Evolutionary conservation across 2,797 vertebrate genomes (phyloP).

Genomic region (Malacoctenus gilli): DNA sequence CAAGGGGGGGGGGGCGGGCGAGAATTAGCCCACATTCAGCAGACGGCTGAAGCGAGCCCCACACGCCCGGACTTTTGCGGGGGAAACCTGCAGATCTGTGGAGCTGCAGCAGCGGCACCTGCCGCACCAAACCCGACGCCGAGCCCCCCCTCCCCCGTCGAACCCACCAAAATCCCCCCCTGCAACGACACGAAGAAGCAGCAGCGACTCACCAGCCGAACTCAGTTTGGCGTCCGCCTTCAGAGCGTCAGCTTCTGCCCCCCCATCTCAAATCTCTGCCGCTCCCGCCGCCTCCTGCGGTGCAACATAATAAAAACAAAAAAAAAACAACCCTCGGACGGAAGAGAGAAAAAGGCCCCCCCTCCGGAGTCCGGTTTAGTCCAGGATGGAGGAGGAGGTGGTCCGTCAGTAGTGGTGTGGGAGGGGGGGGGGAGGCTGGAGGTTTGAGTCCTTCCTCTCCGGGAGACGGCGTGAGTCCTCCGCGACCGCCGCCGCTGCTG

Average conservation of each 20-base stretch:
- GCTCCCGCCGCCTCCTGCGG: constrained; percentile 27
- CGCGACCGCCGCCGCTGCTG: constrained; percentile 51
- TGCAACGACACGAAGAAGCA: constrained; percentile 9
- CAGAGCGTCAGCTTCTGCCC: constrained; percentile 31
- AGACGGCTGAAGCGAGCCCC: constrained; percentile 59
- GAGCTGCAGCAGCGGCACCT: constrained; percentile 55
- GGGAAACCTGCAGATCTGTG: constrained; percentile 25
- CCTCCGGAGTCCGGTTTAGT: constrained; percentile 40
- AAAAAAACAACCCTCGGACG: no score
- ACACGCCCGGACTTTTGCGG: constrained; percentile 54
- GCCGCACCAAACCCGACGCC: constrained; percentile 14
- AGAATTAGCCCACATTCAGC: constrained; percentile 72
- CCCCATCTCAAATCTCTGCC: constrained; percentile 35
- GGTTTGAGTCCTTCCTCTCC: constrained; percentile 39
- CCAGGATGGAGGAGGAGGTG: constrained; percentile 34
- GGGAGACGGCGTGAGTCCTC: constrained; percentile 52
- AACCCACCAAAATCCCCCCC: no score
- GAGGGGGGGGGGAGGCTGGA: constrained; percentile 41
- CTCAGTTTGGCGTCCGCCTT: constrained; percentile 75
- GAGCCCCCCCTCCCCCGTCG: no score
- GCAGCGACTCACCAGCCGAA: constrained; percentile 68
- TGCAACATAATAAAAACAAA: constrained; percentile 21
- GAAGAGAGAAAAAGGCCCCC: no score
- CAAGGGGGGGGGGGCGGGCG: constrained; percentile 50
- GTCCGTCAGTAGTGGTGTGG: no score